These are phyloP conservation scores for Drosophila rufa DNA, from an alignment of 1,140 invertebrate species.

Conservation along the genomic window DNA sequence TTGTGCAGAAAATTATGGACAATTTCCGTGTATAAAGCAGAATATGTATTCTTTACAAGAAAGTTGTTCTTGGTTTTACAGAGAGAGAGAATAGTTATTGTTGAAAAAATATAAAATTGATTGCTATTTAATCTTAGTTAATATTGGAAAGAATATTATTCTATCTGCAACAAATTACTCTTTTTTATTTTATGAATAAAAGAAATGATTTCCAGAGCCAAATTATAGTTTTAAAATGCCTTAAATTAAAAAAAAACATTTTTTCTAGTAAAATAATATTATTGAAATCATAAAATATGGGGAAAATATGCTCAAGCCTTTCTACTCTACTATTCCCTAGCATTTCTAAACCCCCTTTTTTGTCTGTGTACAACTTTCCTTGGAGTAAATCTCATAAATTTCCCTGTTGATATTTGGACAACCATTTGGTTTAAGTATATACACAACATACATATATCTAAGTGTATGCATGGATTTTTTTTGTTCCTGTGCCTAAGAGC, in stretches of 20 bases:
- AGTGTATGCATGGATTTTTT: constrained; percentile 20
- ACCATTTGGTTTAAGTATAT: constrained; percentile 54
- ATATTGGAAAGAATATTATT: too few species aligned
- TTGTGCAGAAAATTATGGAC: constrained; percentile 22
- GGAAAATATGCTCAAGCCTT: too few species aligned
- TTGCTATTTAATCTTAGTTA: too few species aligned
- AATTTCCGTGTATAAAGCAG: constrained; percentile 29
- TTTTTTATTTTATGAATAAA: too few species aligned
- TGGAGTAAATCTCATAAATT: constrained; percentile 55
- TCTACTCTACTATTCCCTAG: too few species aligned
- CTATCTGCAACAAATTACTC: too few species aligned
- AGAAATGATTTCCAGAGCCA: not conserved
- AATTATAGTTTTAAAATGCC: too few species aligned
- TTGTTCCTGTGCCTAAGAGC: constrained; percentile 59
- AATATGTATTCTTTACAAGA: constrained; percentile 17
- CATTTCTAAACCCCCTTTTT: not conserved
- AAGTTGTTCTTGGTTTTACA: constrained; percentile 13
- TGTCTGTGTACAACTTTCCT: constrained; percentile 35
- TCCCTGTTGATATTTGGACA: constrained; percentile 51
- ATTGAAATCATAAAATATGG: too few species aligned
- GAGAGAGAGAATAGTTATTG: not conserved
- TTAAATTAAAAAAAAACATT: too few species aligned
- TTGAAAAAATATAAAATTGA: not conserved
- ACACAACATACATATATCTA: constrained; percentile 29
- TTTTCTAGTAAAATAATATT: not conserved